Conservation (phyloP, 2,888 invertebrate genomes). For the Erebia epiphron region DNA sequence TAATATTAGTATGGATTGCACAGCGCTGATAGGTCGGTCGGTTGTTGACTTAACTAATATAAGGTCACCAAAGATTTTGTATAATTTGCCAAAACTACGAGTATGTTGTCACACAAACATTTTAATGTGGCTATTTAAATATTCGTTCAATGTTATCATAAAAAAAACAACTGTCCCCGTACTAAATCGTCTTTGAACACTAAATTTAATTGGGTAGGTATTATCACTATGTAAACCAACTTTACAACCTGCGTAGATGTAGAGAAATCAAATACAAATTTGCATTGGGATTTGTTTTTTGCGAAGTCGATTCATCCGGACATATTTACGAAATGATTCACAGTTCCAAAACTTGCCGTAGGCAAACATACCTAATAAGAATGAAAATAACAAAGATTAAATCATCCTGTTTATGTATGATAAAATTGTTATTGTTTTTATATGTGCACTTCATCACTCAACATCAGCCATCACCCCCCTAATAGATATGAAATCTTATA, state of each 20-base stretch:
- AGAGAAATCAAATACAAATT: conserved; percentile 8
- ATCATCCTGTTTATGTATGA: neutral
- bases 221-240: neutral
- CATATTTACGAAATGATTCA: conserved; percentile 15
- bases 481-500: neutral
- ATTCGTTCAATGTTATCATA: no score
- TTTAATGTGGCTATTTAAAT: no score
- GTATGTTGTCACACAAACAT: no score
- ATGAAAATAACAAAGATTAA: neutral
- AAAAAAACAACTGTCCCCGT: neutral
- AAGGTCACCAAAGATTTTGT: neutral
- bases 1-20: no score
- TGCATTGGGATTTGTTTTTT: conserved; percentile 13
- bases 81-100: no score
- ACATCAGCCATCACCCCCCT: no score
- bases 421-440: neutral
- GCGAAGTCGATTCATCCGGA: conserved; percentile 9
- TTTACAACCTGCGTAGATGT: neutral
- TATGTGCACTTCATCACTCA: no score
- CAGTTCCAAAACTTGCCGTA: conserved; percentile 3
- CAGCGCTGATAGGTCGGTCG: neutral
- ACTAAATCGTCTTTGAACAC: neutral
- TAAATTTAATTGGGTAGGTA: neutral
- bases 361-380: neutral
- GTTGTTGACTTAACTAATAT: neutral